These are phyloP conservation scores for Amblyopsis rosae DNA, from an alignment of 2,113 vertebrate genomes.

Conservation along the genomic window DNA sequence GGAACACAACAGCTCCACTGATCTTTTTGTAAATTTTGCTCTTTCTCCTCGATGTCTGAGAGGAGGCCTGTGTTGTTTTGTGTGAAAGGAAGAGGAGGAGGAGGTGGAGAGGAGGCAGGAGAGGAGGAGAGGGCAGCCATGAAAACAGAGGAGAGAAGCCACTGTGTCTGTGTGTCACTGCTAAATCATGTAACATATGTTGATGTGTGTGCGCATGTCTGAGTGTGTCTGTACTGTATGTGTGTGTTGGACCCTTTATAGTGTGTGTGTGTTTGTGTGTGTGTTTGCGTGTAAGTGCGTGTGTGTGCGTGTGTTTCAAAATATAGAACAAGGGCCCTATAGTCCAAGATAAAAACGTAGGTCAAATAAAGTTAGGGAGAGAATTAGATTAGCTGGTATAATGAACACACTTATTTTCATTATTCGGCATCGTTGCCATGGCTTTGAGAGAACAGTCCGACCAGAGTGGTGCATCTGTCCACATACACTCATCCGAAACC, in stretches of 20 bases:
- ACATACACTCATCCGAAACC: constrained; percentile 27
- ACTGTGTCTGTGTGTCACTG: constrained; percentile 56
- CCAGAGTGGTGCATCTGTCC: constrained; percentile 13
- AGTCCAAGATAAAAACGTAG: constrained; percentile 63
- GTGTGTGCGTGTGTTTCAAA: constrained; percentile 39
- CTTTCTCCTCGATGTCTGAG: constrained; percentile 66
- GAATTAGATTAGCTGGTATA: constrained; percentile 71
- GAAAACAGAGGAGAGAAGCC: constrained; percentile 64
- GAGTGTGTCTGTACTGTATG: constrained; percentile 11
- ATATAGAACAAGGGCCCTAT: constrained; percentile 63
- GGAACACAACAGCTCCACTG: constrained; percentile 66
- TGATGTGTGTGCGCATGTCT: constrained; percentile 32
- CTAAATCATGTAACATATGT: constrained; percentile 46
- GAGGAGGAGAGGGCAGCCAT: constrained; percentile 13
- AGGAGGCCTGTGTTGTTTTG: constrained; percentile 67
- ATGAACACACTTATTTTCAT: constrained; percentile 76
- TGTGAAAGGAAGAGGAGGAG: constrained; percentile 62
- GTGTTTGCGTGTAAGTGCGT: neutral
- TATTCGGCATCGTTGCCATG: constrained; percentile 62
- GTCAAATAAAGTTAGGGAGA: constrained; percentile 54
- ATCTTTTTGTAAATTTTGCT: constrained; percentile 76
- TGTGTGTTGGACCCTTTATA: constrained; percentile 17
- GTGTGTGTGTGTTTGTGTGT: constrained; percentile 5
- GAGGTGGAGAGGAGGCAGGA: constrained; percentile 19
- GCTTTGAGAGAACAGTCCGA: constrained; percentile 35